Evolutionary conservation across 2,888 invertebrate species (phyloP).

Genomic region (Rapana venosa): DNA sequence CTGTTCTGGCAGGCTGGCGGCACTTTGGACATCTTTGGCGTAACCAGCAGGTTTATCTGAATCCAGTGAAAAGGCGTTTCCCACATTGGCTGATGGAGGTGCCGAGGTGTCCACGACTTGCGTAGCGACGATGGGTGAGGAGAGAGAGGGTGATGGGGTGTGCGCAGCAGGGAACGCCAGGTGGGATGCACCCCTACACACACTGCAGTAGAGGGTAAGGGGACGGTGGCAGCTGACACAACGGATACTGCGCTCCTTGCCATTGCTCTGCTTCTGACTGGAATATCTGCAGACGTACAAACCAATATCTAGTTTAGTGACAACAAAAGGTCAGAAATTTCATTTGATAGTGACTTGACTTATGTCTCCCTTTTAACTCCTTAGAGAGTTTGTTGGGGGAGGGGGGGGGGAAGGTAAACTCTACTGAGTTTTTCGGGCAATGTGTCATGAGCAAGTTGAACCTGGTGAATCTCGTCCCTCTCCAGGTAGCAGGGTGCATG

Average conservation of each 20-base stretch:
- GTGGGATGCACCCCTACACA: neutral
- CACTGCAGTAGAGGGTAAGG: neutral
- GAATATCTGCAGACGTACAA: neutral
- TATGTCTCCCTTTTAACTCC: no score
- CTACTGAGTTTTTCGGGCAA: neutral
- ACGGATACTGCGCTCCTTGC: neutral
- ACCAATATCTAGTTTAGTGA: no score
- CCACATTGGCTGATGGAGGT: neutral
- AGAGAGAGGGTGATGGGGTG: neutral
- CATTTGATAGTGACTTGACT: no score
- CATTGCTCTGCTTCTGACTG: neutral
- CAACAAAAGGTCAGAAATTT: no score
- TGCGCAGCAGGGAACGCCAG: neutral
- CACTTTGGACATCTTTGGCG: neutral
- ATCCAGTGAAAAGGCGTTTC: neutral
- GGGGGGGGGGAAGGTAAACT: neutral
- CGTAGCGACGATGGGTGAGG: neutral
- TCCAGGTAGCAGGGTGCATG: no score
- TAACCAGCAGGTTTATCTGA: neutral
- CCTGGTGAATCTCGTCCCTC: no score
- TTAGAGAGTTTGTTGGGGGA: neutral
- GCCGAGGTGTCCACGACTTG: neutral
- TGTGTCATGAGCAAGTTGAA: no score
- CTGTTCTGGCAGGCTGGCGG: neutral
- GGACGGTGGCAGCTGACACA: neutral